Evolutionary conservation across 92 coral and sea anemone genomes (phyloP), one percentile per base, ranked within the genome.

Genomic region (Epizoanthus ramosus): DNA sequence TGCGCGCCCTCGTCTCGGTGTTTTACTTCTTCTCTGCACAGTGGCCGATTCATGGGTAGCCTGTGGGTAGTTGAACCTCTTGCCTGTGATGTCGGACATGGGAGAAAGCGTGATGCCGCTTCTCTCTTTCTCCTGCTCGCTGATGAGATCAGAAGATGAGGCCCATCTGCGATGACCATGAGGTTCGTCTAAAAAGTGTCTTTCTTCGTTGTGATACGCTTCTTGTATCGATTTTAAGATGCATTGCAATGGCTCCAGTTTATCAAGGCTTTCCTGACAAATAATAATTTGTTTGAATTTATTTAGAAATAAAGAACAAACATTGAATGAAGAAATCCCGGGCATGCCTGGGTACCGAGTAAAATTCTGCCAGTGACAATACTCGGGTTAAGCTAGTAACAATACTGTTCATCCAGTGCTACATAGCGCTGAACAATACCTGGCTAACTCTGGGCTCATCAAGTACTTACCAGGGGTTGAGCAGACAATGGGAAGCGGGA

Each of bases 211-310:
- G 80, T 86, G 86, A 82, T 94, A 91, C 3, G 88, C 88, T 68
- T 93, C 98, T 67, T 93, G 90, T 41, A 95, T 83, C 8, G 98
- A 91, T 64, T 93, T 91, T 57, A 95, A 89, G 17, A 93, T 91
- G 74, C 88, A 86, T 81, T 95, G 94, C 28, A 95, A 80, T 4
- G 94, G 91, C 63, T 97, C 85, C 22, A 95, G 98, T 63, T 91
- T 89, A 28, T 94, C 93, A 45, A 90, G 74, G n/a, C 92, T 84
- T 59, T 93, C 98, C 98, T 95, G 41, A 45, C 76, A 17, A 69
- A 66, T 8, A 28, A 23, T 16, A n/a, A 50, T 9, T 50, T 50
- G 16, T 50, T 50, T 50, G 14, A 9, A 45, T 47, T 6, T 50
- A 9, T 50, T 50, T 50, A 50, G 54, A 50, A 50, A 1, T 3